Evolutionary conservation across 2,888 invertebrate genomes (phyloP).

Genomic region (Melinopterus prodromus): DNA sequence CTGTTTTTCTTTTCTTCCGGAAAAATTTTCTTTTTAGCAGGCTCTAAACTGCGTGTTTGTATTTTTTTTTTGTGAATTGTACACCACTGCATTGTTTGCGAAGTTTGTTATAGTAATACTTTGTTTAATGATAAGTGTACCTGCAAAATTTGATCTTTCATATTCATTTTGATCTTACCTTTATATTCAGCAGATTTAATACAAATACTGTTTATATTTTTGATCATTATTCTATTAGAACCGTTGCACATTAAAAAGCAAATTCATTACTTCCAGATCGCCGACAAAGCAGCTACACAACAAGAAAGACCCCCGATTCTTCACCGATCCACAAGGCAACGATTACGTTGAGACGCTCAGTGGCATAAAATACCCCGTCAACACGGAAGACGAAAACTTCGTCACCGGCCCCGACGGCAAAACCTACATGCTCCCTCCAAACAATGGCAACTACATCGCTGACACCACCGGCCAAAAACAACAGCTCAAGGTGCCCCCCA

Average conservation of each 20-base stretch:
- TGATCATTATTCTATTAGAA: too few species aligned
- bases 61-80: too few species aligned
- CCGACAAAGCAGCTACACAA: background rate
- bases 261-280: background rate
- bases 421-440: constrained; percentile 32
- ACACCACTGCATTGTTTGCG: too few species aligned
- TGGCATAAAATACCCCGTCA: constrained; percentile 27
- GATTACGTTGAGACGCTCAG: constrained; percentile 28
- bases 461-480: constrained; percentile 29
- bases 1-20: background rate
- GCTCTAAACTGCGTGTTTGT: too few species aligned
- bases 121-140: too few species aligned
- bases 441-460: constrained; percentile 30
- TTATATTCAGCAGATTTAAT: too few species aligned
- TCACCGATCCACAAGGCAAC: constrained; percentile 27
- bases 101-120: too few species aligned
- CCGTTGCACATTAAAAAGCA: too few species aligned
- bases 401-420: constrained; percentile 28
- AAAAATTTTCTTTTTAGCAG: too few species aligned
- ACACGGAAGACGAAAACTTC: constrained; percentile 34
- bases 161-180: too few species aligned
- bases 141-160: too few species aligned
- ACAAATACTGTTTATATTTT: too few species aligned
- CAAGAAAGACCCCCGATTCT: constrained; percentile 31
- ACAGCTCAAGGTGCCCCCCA: constrained; percentile 21